phyloP scores from a whole-genome alignment of 2,888 invertebrate species.

The Villa cingulata region DNA sequence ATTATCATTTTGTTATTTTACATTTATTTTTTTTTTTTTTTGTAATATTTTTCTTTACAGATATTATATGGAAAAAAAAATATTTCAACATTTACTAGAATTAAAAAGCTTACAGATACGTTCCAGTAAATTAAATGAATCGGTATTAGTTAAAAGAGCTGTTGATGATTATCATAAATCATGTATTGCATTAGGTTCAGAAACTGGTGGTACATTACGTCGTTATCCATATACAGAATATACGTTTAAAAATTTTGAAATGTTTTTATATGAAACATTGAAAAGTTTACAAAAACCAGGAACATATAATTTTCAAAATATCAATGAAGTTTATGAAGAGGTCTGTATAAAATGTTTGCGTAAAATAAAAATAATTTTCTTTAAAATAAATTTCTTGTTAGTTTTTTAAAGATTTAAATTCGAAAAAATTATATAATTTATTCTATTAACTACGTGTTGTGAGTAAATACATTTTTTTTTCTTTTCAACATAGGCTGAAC shows the following conservation, averaged over 20 bases:
- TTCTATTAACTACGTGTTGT: too few relatives aligned
- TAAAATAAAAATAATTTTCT: too few relatives aligned
- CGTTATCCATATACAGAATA: conserved; percentile 52
- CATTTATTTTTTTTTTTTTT: too few relatives aligned
- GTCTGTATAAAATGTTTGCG: too few relatives aligned
- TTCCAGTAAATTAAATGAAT: conserved; percentile 76
- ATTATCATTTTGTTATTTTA: too few relatives aligned
- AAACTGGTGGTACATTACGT: conserved; percentile 38
- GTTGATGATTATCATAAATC: conserved; percentile 72
- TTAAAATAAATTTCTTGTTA: too few relatives aligned
- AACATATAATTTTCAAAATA: conserved; percentile 47
- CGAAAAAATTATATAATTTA: too few relatives aligned
- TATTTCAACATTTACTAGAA: conserved; percentile 86
- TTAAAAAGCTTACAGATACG: conserved; percentile 84
- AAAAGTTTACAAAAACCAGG: conserved; percentile 61
- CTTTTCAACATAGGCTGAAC: conserved; percentile 26
- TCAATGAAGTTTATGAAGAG: conserved; percentile 50
- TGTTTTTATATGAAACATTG: conserved; percentile 75
- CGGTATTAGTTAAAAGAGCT: conserved; percentile 73
- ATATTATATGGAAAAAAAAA: conserved; percentile 80
- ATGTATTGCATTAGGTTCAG: conserved; percentile 47
- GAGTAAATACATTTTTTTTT: too few relatives aligned
- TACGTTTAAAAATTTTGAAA: conserved; percentile 67
- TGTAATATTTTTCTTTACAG: conserved; percentile 38
- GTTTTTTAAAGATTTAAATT: too few relatives aligned